These are phyloP conservation scores for Petrocephalus sullivani DNA, from an alignment of 2,797 vertebrate species.

Conservation along the genomic window DNA sequence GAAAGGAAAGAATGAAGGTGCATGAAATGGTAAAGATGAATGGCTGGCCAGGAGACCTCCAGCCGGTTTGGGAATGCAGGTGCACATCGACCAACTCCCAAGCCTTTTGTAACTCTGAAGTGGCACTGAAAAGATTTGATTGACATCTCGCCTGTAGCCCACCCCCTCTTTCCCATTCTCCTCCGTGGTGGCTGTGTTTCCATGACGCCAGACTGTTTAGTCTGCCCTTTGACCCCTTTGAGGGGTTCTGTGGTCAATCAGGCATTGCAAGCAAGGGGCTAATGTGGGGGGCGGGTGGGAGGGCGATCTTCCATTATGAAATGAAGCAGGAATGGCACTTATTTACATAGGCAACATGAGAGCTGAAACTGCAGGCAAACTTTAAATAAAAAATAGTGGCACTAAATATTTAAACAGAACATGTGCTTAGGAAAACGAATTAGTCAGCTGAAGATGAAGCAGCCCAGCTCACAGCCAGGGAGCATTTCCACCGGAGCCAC, in stretches of 20 bases:
- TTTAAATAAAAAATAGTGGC: neutral
- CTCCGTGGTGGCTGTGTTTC: constrained; percentile 71
- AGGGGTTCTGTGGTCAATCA: constrained; percentile 76
- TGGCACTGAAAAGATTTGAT: constrained; percentile 57
- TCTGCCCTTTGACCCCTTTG: constrained; percentile 76
- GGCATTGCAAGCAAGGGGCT: constrained; percentile 70
- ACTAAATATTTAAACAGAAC: constrained; percentile 11
- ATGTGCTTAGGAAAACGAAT: neutral
- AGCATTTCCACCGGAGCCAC: neutral
- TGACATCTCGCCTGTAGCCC: constrained; percentile 55
- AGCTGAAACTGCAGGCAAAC: neutral
- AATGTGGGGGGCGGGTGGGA: constrained; percentile 46
- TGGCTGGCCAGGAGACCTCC: neutral
- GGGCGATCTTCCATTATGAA: constrained; percentile 43
- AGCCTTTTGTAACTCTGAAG: constrained; percentile 43
- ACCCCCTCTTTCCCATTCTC: constrained; percentile 48
- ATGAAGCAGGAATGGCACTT: constrained; percentile 57
- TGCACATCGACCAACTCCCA: constrained; percentile 31
- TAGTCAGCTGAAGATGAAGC: neutral
- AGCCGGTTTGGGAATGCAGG: constrained; percentile 45
- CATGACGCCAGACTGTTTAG: constrained; percentile 81
- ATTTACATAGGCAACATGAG: constrained; percentile 48
- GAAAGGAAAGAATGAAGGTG: neutral
- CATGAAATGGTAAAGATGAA: neutral
- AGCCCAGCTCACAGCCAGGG: neutral